These are phyloP conservation scores for Eidolon dupreanum DNA, from an alignment of 2,797 vertebrate genomes.

Conservation along the genomic window DNA sequence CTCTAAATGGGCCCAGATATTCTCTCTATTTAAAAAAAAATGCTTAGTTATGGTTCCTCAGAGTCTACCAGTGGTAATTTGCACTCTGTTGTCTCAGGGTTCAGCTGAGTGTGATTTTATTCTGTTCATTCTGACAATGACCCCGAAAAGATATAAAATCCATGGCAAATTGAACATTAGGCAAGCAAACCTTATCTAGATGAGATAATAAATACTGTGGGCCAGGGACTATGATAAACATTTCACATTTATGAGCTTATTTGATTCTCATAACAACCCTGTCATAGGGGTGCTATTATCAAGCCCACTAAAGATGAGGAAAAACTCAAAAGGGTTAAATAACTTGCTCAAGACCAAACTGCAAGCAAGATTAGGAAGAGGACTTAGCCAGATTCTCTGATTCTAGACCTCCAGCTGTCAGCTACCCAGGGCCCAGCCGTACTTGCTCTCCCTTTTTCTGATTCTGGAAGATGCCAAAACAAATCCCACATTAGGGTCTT, in stretches of 20 bases:
- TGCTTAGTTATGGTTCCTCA: not conserved
- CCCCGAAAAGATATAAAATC: slow-evolving; percentile 25
- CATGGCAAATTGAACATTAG: slow-evolving; percentile 15
- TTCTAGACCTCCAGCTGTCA: not conserved
- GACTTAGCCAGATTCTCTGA: not conserved
- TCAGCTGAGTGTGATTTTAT: not conserved
- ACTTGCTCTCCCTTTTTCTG: not conserved
- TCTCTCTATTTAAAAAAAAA: not conserved
- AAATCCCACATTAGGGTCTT: not conserved
- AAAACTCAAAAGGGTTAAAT: not conserved
- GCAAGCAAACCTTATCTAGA: slow-evolving; percentile 29
- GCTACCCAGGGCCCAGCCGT: not conserved
- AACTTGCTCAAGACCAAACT: not conserved
- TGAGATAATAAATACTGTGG: not conserved
- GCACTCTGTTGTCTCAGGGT: not conserved
- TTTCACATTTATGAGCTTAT: not conserved
- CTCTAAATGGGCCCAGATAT: not conserved
- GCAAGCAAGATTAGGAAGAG: not conserved
- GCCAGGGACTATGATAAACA: not conserved
- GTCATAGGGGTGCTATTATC: not conserved
- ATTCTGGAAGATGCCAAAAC: not conserved
- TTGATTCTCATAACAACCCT: not conserved
- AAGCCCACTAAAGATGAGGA: not conserved
- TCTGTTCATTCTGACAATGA: slow-evolving; percentile 39
- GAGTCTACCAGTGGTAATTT: not conserved